Evolutionary conservation across 2,888 invertebrate species (phyloP), one percentile per base, ranked within the genome.

Genomic region (Vesta saturnalis): DNA sequence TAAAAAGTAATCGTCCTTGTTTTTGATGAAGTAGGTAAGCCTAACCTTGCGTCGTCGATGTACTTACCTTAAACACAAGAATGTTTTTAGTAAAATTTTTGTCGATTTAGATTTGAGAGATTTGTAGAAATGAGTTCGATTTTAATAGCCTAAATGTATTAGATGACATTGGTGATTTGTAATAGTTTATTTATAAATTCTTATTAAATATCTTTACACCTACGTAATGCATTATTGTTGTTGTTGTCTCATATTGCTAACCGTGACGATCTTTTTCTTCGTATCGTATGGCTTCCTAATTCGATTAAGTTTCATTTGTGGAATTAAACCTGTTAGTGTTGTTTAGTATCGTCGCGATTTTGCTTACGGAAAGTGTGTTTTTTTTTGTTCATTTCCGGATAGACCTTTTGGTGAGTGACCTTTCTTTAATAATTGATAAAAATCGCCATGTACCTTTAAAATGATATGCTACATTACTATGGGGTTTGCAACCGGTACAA

Each of bases 401-500:
- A n/a, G n/a, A n/a, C n/a, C n/a, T n/a, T n/a, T 18, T n/a, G 60
- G 60, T 60, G 18, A 60, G 60, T 43, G 12, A 14, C 22, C 16
- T 52, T 49, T 55, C 6, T 6, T 47, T n/a, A 55, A 22, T 66
- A 21, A 5, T 21, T 18, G 52, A 56, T 12, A 52, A 18, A 58
- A 65, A 71, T 71, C 69, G 67, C 74, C 74, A 76, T 74, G 74
- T 76, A 76, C 72, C 70, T 72, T 65, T 4, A 6, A 12, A 62
- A 67, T 77, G 77, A 77, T 77, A 77, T 77, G 77, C 77, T 74
- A 77, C 75, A 73, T 76, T 75, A 70, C 16, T 71, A 77, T 78
- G 78, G 78, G 78, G 78, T 78, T 78, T 78, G 78, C 78, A 78
- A 77, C 70, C 76, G 77, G 76, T 76, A 74, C 72, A 74, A 72